A percentile compares a stretch with the other conserved stretches of the same genome.
These are phyloP conservation scores for Diadema setosum DNA, from an alignment of 35 echinoderm and acorn worm genomes.

Conservation along the genomic window DNA sequence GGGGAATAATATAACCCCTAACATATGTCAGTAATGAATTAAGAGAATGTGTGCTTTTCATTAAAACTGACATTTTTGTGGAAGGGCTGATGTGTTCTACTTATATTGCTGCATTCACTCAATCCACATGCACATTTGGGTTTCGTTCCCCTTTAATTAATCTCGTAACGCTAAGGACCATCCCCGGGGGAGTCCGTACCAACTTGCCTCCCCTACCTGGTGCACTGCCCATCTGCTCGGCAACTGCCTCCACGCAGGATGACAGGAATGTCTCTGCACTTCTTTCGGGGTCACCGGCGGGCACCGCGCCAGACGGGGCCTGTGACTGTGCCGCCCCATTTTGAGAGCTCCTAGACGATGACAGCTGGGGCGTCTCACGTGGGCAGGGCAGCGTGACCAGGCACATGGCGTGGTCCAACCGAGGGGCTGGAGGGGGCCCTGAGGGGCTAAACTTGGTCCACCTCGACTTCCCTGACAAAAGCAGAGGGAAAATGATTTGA, in stretches of 20 bases:
- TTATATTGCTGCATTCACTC: no score
- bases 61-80: no score
- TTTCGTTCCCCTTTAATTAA: no score
- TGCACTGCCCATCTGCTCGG: neutral
- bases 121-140: no score
- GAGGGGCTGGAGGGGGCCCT: conserved; percentile 73
- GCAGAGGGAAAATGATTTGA: neutral
- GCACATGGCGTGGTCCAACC: conserved; percentile 91
- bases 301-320: neutral
- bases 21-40: no score
- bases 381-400: conserved; percentile 2
- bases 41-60: no score
- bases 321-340: neutral
- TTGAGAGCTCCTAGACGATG: neutral
- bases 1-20: no score
- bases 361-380: neutral
- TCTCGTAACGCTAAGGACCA: no score
- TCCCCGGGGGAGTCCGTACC: no score
- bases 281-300: neutral
- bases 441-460: conserved; percentile 67
- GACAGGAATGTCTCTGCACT: neutral
- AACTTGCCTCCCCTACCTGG: no score
- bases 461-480: conserved; percentile 54
- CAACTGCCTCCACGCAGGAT: neutral
- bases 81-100: no score